Base-by-base conservation (phyloP, 92 coral and sea anemone species). In the Scolanthus callimorphus region DNA sequence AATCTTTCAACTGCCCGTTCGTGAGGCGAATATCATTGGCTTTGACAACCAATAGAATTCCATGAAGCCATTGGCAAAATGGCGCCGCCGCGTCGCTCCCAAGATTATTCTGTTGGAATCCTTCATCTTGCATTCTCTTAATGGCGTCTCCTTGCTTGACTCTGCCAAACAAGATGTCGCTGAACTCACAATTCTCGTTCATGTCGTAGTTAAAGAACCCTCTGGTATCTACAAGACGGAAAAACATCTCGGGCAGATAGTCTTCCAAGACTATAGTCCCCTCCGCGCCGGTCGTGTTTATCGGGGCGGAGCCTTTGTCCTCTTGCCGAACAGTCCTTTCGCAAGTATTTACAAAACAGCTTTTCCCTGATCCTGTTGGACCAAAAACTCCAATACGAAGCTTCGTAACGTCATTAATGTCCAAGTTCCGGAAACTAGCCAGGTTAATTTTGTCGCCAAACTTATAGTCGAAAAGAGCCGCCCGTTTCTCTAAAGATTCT, bases 341-440 rank as follows among this genome's bases (percentile, higher is more conserved):
- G 51, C 86, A 65, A 2, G 86, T 80, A 43, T 80, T 80, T 25
- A 80, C 71, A 19, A 80, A 80, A 28, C 86, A 80, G 49, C 86
- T 80, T 58, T 80, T 80, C 2, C 86, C 86, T 17, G 86, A 80
- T 4, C 86, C 86, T 0, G 86, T 80, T 3, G 86, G 86, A 11
- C 86, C 86, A 30, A 80, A 73, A 23, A 80, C 80, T 0, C 86
- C 80, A 30, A 80, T 80, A 28, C 86, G 69, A 23, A 80, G 73
- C 41, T 65, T 45, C 34, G 10, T 22, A 2, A 31, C 20, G 20
- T 70, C 77, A 27, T 45, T 27, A 12, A 80, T 60, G 29, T 80
- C 58, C 4, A 65, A n/a, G 17, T 28, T 17, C 29, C 34, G 51
- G 25, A 80, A 57, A 34, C 65, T 54, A 39, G 53, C 60, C 20